A percentile compares a stretch with the other conserved stretches of the same genome.
Conservation (phyloP, 1,140 invertebrate genomes). For the Centruroides sculpturatus region DNA sequence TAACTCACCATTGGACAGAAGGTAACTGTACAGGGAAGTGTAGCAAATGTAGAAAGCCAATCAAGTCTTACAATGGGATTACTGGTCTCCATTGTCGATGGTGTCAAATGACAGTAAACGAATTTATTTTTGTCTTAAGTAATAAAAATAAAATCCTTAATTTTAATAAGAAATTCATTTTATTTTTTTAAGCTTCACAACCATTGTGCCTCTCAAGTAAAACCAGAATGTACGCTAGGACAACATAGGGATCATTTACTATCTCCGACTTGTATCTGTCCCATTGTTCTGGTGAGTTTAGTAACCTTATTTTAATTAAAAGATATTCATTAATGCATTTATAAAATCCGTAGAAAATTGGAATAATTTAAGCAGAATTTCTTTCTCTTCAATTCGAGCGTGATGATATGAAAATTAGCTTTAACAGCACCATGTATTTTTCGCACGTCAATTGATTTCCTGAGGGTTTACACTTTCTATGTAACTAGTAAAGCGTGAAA, state of each 20-base stretch:
- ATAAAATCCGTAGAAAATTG: too few relatives aligned
- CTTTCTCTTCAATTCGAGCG: too few relatives aligned
- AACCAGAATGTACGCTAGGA: conserved; percentile 74
- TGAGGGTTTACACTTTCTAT: too few relatives aligned
- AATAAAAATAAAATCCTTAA: too few relatives aligned
- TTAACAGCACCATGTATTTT: too few relatives aligned
- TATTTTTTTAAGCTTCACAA: conserved; percentile 63
- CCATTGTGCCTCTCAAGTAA: conserved; percentile 76
- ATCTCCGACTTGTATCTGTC: conserved; percentile 80
- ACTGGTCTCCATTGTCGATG: conserved; percentile 87
- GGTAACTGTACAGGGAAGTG: conserved; percentile 88
- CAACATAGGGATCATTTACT: conserved; percentile 72
- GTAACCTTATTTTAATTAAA: not conserved
- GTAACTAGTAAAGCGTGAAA: not conserved
- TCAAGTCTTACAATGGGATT: conserved; percentile 88
- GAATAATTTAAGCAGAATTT: too few relatives aligned
- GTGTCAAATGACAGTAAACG: conserved; percentile 82
- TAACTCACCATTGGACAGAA: conserved; percentile 91
- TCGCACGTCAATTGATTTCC: too few relatives aligned
- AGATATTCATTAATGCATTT: too few relatives aligned
- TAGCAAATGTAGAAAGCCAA: conserved; percentile 78
- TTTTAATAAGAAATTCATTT: not conserved
- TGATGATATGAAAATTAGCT: too few relatives aligned
- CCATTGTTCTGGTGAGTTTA: conserved; percentile 51
- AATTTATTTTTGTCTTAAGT: not conserved